A percentile compares a stretch with the other conserved stretches of the same genome.
These are phyloP conservation scores for Pelobates cultripes DNA, from an alignment of 2,797 vertebrate species.

Conservation along the genomic window DNA sequence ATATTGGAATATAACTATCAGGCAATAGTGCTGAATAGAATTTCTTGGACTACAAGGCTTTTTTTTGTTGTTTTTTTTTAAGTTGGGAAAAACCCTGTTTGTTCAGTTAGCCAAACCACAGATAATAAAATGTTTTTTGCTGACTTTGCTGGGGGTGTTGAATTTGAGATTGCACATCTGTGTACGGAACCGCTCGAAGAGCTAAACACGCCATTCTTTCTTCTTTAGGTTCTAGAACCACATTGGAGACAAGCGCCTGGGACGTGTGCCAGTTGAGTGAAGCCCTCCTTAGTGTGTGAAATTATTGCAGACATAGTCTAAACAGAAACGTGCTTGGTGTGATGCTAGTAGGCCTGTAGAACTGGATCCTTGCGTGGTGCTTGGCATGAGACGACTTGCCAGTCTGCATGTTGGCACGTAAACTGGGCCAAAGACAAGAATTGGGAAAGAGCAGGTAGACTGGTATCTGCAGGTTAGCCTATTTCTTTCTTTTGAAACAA, in stretches of 20 bases:
- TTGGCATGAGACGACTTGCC: constrained; percentile 43
- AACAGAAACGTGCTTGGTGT: constrained; percentile 11
- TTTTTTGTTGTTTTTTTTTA: too few relatives aligned
- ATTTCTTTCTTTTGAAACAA: too few relatives aligned
- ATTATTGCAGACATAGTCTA: constrained; percentile 16
- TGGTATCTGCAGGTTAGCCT: not conserved
- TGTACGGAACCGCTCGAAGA: too few relatives aligned
- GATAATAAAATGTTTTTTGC: too few relatives aligned
- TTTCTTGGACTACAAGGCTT: too few relatives aligned
- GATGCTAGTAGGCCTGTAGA: constrained; percentile 7
- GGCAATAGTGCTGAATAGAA: too few relatives aligned
- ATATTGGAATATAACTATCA: too few relatives aligned
- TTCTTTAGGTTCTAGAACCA: constrained; percentile 7
- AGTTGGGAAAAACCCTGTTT: too few relatives aligned
- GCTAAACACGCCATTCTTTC: not conserved
- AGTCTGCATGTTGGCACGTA: constrained; percentile 51
- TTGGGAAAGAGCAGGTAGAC: constrained; percentile 52
- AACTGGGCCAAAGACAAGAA: constrained; percentile 58
- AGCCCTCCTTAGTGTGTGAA: not conserved
- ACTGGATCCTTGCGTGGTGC: constrained; percentile 17
- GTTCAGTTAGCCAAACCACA: too few relatives aligned
- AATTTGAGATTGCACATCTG: too few relatives aligned
- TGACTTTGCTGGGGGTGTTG: too few relatives aligned
- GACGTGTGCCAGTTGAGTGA: not conserved
- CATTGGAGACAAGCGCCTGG: constrained; percentile 7